Evolutionary conservation across 2,113 vertebrate species (phyloP), one percentile per base, ranked within the genome.

Genomic region (Aspidoscelis tigris): DNA sequence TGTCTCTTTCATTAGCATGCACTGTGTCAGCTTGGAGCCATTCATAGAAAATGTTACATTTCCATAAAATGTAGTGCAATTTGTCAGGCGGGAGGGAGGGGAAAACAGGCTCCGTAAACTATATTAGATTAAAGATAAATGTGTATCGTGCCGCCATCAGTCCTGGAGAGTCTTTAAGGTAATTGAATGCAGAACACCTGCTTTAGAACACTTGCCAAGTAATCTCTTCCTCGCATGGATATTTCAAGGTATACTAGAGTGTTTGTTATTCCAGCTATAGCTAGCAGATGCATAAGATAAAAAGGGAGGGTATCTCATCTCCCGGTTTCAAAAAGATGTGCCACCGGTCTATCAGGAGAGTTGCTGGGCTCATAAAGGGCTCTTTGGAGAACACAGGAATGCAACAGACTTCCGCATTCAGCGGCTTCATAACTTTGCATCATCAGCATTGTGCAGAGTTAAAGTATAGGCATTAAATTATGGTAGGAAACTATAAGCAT

Each of bases 11-110:
- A 96, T 97, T 95, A 93, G 92, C 86, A 96, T 96, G 96, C 96
- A 93, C 81, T 81, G 82, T 92, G 91, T 92, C 90, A 90, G 90
- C 89, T 86, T 84, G 84, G 86, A 84, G 85, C 93, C 95, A 96
- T 96, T 96, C 95, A 96, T 87, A 95, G 95, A 93, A 96, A 96
- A 97, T 96, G 96, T 96, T 96, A 96, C 95, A 96, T 97, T 97
- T 96, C 96, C 96, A 97, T 96, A 96, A 96, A 96, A 88, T 90
- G 91, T 91, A 88, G 91, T 94, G 94, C 93, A 96, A 97, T 97
- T 96, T 96, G 95, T 95, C 94, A 94, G 83, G 58, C 18, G 86
- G 33, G 84, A 73, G 85, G 8, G 47, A 4, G 1, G 44, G 47
- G 22, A 58, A 0, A 16, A 6, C 88, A 92, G 89, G 58, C 86